Evolutionary conservation across 2,797 vertebrate species (phyloP).

Genomic region (Melanogrammus aeglefinus): DNA sequence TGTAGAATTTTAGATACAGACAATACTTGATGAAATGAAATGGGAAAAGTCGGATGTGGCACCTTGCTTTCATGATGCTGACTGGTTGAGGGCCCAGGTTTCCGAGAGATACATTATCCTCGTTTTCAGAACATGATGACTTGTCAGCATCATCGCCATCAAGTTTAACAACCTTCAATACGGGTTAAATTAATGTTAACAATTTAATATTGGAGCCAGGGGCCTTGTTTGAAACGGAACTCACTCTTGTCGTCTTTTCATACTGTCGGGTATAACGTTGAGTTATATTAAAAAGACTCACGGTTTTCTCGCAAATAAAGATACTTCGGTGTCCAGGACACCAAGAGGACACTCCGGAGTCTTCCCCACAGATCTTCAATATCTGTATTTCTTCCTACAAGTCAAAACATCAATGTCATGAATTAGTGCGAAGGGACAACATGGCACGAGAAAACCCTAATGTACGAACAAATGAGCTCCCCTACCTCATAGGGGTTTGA

Average conservation of each 20-base stretch:
- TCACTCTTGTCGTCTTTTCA: neutral
- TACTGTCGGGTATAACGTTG: neutral
- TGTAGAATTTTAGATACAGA: neutral
- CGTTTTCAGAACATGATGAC: conserved; percentile 38
- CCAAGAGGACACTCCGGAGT: conserved; percentile 68
- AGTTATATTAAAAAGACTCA: conserved; percentile 54
- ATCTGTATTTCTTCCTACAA: conserved; percentile 79
- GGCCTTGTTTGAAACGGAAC: neutral
- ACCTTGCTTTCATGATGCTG: conserved; percentile 86
- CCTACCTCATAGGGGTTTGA: conserved; percentile 59
- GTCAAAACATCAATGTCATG: conserved; percentile 5
- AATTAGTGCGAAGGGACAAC: neutral
- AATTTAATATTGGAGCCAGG: neutral
- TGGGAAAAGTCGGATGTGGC: conserved; percentile 7
- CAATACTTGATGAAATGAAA: neutral
- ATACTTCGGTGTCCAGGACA: conserved; percentile 64
- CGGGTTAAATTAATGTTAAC: conserved; percentile 54
- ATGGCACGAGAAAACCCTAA: neutral
- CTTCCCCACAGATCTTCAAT: conserved; percentile 58
- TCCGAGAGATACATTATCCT: conserved; percentile 37
- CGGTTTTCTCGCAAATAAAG: conserved; percentile 83
- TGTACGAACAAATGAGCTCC: neutral
- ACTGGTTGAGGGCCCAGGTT: conserved; percentile 71
- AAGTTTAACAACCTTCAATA: conserved; percentile 49
- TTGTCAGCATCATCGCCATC: conserved; percentile 58